These are phyloP conservation scores for Baryphthengus martii DNA, from an alignment of 2,113 vertebrate species.

Conservation along the genomic window DNA sequence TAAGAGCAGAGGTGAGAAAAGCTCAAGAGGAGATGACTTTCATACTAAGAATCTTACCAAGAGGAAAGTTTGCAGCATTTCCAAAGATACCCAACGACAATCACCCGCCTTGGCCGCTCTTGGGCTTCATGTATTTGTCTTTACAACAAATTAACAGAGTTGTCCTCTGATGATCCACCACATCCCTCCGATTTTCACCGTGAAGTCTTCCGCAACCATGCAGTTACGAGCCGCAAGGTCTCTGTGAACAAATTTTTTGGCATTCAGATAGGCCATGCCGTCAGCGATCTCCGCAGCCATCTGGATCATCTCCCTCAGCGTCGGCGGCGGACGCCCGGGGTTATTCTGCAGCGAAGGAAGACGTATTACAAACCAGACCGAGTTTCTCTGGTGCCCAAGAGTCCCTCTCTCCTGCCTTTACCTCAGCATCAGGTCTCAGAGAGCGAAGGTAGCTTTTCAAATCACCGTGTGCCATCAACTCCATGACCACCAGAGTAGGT, in stretches of 20 bases:
- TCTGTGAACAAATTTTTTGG: slow-evolving; percentile 97
- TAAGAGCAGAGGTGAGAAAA: not conserved
- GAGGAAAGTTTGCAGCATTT: not conserved
- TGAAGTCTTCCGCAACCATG: slow-evolving; percentile 96
- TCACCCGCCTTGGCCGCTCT: not conserved
- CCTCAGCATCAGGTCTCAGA: slow-evolving; percentile 92
- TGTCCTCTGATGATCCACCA: not conserved
- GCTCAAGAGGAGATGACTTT: not conserved
- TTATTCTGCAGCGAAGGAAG: slow-evolving; percentile 78
- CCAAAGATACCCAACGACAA: not conserved
- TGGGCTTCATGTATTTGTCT: not conserved
- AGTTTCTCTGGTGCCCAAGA: not conserved
- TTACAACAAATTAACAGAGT: not conserved
- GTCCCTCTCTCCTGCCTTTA: slow-evolving; percentile 13
- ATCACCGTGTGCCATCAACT: slow-evolving; percentile 95
- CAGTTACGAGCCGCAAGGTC: slow-evolving; percentile 97
- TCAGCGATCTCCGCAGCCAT: slow-evolving; percentile 96
- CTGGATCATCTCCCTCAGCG: slow-evolving; percentile 92
- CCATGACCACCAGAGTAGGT: slow-evolving; percentile 95
- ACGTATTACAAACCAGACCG: not conserved
- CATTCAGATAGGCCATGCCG: slow-evolving; percentile 97
- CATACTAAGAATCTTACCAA: not conserved
- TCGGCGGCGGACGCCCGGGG: slow-evolving; percentile 85
- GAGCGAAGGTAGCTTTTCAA: slow-evolving; percentile 93
- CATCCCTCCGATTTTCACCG: slow-evolving; percentile 94